Evolutionary conservation across 1,140 invertebrate species (phyloP), one percentile per base, ranked within the genome.

Genomic region (Pseudobourletiella spinata): DNA sequence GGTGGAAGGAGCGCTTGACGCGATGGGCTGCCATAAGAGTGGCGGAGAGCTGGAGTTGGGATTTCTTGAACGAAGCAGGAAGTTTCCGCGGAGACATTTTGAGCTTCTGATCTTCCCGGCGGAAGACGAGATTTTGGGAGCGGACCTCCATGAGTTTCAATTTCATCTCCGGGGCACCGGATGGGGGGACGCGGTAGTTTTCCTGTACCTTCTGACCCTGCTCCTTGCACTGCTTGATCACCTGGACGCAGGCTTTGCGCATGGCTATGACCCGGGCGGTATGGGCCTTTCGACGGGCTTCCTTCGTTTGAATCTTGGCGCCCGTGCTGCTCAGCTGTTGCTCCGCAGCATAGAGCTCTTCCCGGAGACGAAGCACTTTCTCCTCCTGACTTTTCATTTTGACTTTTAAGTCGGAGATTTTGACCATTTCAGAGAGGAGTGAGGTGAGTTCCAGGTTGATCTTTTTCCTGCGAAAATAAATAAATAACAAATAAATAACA

Each of bases 1-100:
- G 32, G 20, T 32, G 25, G 39, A 55, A 55, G 14, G 22, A 55
- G 18, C 39, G 30, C 39, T 39, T 55, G 2, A 55, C 28, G 15
- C 52, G 52, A 55, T 55, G 30, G n/a, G 52, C 52, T 22, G 52
- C 52, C n/a, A 24, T 32, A 6, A 55, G 29, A 6, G 29, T 55
- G 22, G 52, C 29, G 3, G 52, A 55, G 6, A 22, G 6, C 30
- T 54, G 3, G 30, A 11, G 20, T 28, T 14, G 6, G 18, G 28
- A n/a, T 52, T 25, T 11, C 24, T 46, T 46, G 6, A 48, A 22
- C 22, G 14, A 14, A 22, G 8, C 44, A 8, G 44, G 14, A 3
- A 24, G 6, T 52, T 52, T 52, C 20, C 30, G n/a, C 4, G 32
- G 28, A 6, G 28, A 55, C 6, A 18, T 25, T 22, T 48, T 48